Base-by-base conservation (phyloP, 2,888 invertebrate species). In the Nasonovia ribisnigri region DNA sequence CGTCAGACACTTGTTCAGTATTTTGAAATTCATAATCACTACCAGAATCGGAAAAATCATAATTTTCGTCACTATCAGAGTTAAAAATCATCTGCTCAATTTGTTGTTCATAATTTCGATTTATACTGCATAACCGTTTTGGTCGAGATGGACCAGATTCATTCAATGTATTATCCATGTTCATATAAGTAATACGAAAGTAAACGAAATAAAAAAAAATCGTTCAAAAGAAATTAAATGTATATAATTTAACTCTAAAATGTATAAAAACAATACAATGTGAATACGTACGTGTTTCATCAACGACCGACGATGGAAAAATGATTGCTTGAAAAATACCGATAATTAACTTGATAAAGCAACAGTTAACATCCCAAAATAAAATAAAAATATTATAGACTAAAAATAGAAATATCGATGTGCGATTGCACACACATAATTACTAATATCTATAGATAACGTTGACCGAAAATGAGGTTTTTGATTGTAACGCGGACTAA, bases 141-240 rank as follows among this genome's bases (percentile, higher is more conserved):
- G 84, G 84, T 84, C 84, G 84, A 84, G 84, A 84, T 84, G 84
- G 84, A 24, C 84, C 84, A 4, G 84, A 6, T 84, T 84, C 6
- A 84, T 84, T 43, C 43, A 84, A 42, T 36, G 77, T 36, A 77
- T 77, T 36, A 77, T 36, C 36, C 77, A 77, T 77, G 16, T 77
- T 36, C 77, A 36, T 77, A 77, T 11, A 77, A 77, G 16, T 77
- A 77, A 77, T 77, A 77, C n/a, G 77, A 77, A 29, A 67, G 67
- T 67, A 67, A 67, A 67, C 60, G 67, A 57, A 57, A 67, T 67
- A 67, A 29, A 67, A 77, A 29, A 36, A 77, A 77, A 36, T 36
- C n/a, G 77, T n/a, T 16, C 13, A 11, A 77, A 77, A 29, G 36
- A 77, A 77, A 77, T n/a, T n/a, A 67, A 67, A 67, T 67, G n/a